These are phyloP conservation scores for Dunckerocampus dactyliophorus DNA, from an alignment of 2,113 vertebrate species.

Conservation along the genomic window DNA sequence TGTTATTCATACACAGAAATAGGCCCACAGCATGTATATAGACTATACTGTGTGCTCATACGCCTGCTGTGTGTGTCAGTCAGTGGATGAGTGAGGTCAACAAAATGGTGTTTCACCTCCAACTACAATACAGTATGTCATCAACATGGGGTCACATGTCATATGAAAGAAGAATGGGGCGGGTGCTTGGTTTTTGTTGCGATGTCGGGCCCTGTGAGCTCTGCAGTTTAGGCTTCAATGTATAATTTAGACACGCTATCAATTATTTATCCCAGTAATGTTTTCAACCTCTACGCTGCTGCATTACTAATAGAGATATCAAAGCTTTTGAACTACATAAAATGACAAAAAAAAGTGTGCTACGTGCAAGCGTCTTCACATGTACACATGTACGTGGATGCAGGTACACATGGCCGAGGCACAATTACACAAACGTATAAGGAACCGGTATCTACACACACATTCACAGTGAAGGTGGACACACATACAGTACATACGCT, in stretches of 20 bases:
- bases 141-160: constrained; percentile 48
- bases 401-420: too few relatives aligned
- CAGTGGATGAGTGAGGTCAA: constrained; percentile 45
- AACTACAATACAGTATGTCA: constrained; percentile 35
- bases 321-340: too few relatives aligned
- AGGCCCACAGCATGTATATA: constrained; percentile 25
- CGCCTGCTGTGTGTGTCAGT: constrained; percentile 28
- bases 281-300: too few relatives aligned
- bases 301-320: too few relatives aligned
- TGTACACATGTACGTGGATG: too few relatives aligned
- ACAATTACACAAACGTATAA: too few relatives aligned
- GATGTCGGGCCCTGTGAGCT: not conserved
- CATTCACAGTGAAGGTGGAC: too few relatives aligned
- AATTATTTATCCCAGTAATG: not conserved
- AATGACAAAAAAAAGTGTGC: too few relatives aligned
- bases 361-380: too few relatives aligned
- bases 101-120: constrained; percentile 32
- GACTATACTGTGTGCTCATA: not conserved
- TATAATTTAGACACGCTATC: constrained; percentile 12
- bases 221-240: constrained; percentile 2
- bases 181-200: not conserved
- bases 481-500: too few relatives aligned
- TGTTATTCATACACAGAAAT: not conserved
- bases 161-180: constrained; percentile 21
- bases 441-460: too few relatives aligned